Conservation (phyloP, 2,113 vertebrate species). For the Sakesphorus luctuosus region DNA sequence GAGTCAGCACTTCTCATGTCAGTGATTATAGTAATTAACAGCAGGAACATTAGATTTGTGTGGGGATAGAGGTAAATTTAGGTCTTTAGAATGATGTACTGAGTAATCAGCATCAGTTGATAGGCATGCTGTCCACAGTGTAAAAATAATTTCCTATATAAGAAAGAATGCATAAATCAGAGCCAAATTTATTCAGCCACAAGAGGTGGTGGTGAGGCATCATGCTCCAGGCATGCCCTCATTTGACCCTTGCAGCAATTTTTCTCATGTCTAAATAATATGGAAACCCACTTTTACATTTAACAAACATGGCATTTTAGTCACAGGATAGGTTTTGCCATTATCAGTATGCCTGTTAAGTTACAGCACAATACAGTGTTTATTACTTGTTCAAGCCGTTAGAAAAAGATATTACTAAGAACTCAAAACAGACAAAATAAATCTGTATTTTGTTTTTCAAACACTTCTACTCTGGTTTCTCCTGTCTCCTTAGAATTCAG, state of each 20-base stretch:
- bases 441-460: neutral
- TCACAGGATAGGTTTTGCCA: neutral
- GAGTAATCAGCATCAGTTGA: constrained; percentile 51
- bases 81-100: constrained; percentile 44
- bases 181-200: constrained; percentile 8
- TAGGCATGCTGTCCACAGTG: neutral
- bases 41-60: constrained; percentile 58
- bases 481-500: neutral
- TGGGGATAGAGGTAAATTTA: constrained; percentile 57
- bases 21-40: constrained; percentile 68
- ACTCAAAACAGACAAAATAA: neutral
- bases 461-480: neutral
- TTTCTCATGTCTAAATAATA: neutral
- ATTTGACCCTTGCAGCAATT: neutral
- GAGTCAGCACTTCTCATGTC: constrained; percentile 63
- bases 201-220: neutral
- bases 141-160: constrained; percentile 37
- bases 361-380: neutral
- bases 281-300: neutral
- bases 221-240: neutral
- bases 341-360: neutral
- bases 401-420: neutral
- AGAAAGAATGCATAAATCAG: constrained; percentile 17
- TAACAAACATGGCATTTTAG: neutral
- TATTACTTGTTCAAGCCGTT: neutral